These are phyloP conservation scores for Bradypus variegatus DNA, from an alignment of 2,797 vertebrate species.

Conservation along the genomic window DNA sequence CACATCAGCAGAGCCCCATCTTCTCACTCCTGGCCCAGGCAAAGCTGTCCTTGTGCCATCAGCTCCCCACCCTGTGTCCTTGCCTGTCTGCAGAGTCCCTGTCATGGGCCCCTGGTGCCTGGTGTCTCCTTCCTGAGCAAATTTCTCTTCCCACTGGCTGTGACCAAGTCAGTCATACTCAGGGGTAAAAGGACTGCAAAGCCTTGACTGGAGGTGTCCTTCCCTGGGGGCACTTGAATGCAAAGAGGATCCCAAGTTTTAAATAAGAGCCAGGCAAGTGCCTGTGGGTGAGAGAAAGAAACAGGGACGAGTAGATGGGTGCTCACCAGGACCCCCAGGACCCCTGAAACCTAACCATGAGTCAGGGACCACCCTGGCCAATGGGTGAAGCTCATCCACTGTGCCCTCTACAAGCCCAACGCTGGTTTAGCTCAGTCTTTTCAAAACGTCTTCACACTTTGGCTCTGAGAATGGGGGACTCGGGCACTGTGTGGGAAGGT, in stretches of 20 bases:
- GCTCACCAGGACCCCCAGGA: background rate
- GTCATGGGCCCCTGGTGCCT: fast-evolving
- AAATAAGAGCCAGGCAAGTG: background rate
- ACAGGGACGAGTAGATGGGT: too few relatives aligned
- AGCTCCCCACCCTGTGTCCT: background rate
- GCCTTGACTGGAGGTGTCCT: background rate
- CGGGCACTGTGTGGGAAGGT: background rate
- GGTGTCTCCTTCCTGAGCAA: background rate
- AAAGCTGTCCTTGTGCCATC: background rate
- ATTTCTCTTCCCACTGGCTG: background rate
- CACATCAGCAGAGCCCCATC: background rate
- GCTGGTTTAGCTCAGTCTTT: background rate
- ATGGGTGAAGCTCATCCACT: background rate
- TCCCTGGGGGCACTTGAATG: background rate
- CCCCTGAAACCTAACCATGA: background rate
- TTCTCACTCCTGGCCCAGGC: background rate
- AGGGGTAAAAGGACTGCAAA: background rate
- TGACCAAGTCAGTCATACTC: background rate
- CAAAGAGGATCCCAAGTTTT: background rate
- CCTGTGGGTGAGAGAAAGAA: background rate
- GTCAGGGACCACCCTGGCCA: background rate
- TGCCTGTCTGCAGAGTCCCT: fast-evolving
- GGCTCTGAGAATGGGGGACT: background rate
- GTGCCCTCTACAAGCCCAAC: background rate
- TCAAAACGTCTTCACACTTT: background rate